Percentiles rank a stretch among this genome's conserved stretches.
phyloP scores from a whole-genome alignment of 2,888 invertebrate species.

The Harpalus rubripes region DNA sequence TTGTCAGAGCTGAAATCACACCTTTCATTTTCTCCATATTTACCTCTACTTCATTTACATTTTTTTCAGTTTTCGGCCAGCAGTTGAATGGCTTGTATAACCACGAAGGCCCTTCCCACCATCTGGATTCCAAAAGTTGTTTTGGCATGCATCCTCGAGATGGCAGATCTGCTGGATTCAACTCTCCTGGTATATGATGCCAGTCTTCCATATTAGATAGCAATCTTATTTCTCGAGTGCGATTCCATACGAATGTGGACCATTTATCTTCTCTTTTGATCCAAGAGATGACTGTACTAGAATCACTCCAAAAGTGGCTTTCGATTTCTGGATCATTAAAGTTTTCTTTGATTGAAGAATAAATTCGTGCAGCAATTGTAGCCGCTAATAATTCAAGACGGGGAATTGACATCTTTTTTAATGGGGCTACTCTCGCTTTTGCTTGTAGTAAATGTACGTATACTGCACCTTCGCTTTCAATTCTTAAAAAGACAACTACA shows the following conservation, averaged over 20 bases:
- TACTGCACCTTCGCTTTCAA: neutral
- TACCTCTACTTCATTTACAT: neutral
- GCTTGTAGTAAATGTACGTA: neutral
- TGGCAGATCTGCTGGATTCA: neutral
- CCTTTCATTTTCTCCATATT: neutral
- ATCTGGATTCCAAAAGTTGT: neutral
- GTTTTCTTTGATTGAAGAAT: neutral
- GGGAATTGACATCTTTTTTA: constrained; percentile 71
- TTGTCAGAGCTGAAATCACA: neutral
- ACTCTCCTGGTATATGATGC: neutral
- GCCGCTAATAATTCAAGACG: constrained; percentile 72
- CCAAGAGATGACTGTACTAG: constrained; percentile 70
- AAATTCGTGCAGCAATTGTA: constrained; percentile 70
- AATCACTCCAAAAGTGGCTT: constrained; percentile 70
- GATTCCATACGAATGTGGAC: constrained; percentile 48
- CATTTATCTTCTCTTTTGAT: constrained; percentile 24
- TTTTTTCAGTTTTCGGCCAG: neutral
- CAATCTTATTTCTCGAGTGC: constrained; percentile 51
- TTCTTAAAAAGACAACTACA: neutral
- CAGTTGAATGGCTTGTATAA: neutral
- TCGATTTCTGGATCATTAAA: constrained; percentile 62
- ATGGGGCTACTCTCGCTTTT: constrained; percentile 71
- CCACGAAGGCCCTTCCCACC: neutral
- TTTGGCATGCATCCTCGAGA: neutral
- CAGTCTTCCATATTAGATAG: neutral